Evolutionary conservation across 1,140 invertebrate species (phyloP), one percentile per base, ranked within the genome.

Genomic region (Pseudomyrmex pallidus): DNA sequence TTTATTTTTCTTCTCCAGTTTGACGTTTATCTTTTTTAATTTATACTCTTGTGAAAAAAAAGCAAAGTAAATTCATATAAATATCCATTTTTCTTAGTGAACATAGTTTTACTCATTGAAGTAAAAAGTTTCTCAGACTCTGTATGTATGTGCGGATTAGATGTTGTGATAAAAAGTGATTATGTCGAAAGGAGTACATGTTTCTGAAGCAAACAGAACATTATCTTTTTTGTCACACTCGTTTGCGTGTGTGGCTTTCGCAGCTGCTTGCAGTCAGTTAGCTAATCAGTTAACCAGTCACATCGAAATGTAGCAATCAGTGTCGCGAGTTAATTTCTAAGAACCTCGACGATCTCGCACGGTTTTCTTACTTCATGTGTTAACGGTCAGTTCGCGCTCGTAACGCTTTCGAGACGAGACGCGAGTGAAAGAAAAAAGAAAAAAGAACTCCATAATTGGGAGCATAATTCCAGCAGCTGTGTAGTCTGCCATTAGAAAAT

Each of bases 401-500:
- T 50, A 35, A 22, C 76, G 66, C 54, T 80, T 72, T 59, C 66
- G n/a, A 70, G 22, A n/a, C 52, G 35, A 68, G 54, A 78, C 54
- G 35, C 44, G 35, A 13, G 56, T 35, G 35, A 35, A 35, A 35
- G 52, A 59, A 70, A 56, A 35, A 35, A 35, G 7, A 25, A 56
- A 17, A 52, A 64, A 66, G 59, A 68, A 50, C 20, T 56, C 25
- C 25, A 35, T 70, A 35, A 80, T 70, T 80, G 59, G 52, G 15
- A 48, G 25, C 66, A 22, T 66, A 63, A 67, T 70, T 70, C 50
- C 13, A 25, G 4, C 20, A 25, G 20, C 20, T 50, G 48, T 50
- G 9, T 12, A 54, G 12, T 46, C 48, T 68, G 66, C 15, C 20
- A 68, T 68, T 80, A 80, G 76, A 80, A 80, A 80, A 80, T 59